Conservation (phyloP, 1,140 invertebrate species). For the Cyrtorhinus lividipennis region DNA sequence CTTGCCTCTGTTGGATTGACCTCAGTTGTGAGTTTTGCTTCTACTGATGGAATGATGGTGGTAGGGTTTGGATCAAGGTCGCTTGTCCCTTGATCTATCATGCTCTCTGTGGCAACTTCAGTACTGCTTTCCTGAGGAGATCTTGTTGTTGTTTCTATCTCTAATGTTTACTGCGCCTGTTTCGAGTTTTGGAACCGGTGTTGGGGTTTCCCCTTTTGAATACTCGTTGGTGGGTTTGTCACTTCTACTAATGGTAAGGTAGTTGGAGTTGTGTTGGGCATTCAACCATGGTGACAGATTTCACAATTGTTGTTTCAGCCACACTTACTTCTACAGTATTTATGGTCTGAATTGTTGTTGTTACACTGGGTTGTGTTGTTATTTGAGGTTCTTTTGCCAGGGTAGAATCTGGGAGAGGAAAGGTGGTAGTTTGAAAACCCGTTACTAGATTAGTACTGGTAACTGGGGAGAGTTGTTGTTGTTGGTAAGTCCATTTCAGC, state of each 20-base stretch:
- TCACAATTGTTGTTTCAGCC: conserved; percentile 23
- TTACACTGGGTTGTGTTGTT: not conserved
- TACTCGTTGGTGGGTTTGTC: too few species aligned
- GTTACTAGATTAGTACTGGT: too few species aligned
- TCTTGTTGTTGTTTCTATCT: conserved; percentile 2
- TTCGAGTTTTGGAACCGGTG: not conserved
- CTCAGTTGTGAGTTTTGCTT: too few species aligned
- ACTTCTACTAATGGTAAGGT: not conserved
- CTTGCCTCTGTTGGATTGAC: conserved; percentile 1
- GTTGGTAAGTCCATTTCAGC: not conserved
- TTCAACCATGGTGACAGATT: conserved; percentile 3
- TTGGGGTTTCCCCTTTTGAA: not conserved
- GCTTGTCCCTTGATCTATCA: not conserved
- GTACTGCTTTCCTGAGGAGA: not conserved
- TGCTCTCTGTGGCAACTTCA: not conserved
- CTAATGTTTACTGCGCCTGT: not conserved
- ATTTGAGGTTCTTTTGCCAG: too few species aligned
- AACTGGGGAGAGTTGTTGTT: too few species aligned
- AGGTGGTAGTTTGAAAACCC: too few species aligned
- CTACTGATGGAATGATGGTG: too few species aligned
- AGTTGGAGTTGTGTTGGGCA: not conserved
- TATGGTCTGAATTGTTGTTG: conserved; percentile 20
- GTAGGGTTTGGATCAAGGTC: too few species aligned
- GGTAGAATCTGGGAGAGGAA: too few species aligned
- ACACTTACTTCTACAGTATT: conserved; percentile 21